A percentile compares a stretch with the other conserved stretches of the same genome.
These are phyloP conservation scores for Polydrusus cervinus DNA, from an alignment of 2,888 invertebrate species.

Conservation along the genomic window DNA sequence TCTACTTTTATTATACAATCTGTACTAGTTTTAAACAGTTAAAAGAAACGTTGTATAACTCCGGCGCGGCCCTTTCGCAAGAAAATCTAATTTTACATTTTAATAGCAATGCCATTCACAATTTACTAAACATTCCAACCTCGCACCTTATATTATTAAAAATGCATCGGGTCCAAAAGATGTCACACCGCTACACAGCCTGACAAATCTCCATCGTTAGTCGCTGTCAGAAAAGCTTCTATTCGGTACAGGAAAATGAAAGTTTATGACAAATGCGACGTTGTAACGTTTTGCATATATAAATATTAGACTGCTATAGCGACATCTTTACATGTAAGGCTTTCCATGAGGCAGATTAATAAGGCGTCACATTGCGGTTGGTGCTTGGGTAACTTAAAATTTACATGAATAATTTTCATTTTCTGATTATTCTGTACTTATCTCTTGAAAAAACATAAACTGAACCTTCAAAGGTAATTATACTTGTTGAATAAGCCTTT, in stretches of 20 bases:
- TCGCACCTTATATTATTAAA: slow-evolving; percentile 58
- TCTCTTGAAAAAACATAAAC: no score
- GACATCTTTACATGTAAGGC: slow-evolving; percentile 67
- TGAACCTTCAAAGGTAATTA: no score
- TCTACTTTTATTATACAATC: no score
- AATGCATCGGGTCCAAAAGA: slow-evolving; percentile 64
- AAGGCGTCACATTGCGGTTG: slow-evolving; percentile 45
- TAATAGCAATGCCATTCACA: slow-evolving; percentile 3
- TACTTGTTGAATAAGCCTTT: no score
- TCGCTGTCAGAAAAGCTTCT: slow-evolving; percentile 67
- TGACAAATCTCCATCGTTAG: slow-evolving; percentile 68
- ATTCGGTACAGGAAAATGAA: slow-evolving; percentile 69
- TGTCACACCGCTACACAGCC: slow-evolving; percentile 57
- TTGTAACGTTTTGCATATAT: slow-evolving; percentile 70
- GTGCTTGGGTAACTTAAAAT: slow-evolving; percentile 25
- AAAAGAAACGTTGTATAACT: no score
- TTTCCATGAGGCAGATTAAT: slow-evolving; percentile 50
- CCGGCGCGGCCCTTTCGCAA: not conserved
- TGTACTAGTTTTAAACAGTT: no score
- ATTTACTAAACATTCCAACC: slow-evolving; percentile 44
- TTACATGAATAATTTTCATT: slow-evolving; percentile 33
- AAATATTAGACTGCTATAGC: slow-evolving; percentile 67
- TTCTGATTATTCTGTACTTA: slow-evolving; percentile 3
- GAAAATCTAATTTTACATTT: not conserved
- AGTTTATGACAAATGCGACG: slow-evolving; percentile 69